These are phyloP conservation scores for Struthidea cinerea DNA, from an alignment of 2,113 vertebrate species.

Conservation along the genomic window DNA sequence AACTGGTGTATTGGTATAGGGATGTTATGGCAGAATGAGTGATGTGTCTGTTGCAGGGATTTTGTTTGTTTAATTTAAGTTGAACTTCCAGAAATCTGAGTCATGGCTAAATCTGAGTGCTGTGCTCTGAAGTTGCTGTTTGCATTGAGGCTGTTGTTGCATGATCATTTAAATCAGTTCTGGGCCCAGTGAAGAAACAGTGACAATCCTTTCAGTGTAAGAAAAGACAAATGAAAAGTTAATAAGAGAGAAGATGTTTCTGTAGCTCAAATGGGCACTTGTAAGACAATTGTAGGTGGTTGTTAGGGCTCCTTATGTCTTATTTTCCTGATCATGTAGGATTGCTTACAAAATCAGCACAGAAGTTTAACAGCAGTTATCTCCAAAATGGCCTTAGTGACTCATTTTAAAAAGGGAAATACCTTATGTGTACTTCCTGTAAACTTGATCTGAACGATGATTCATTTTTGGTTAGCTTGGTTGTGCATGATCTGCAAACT, in stretches of 20 bases:
- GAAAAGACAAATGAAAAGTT: neutral
- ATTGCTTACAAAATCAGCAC: neutral
- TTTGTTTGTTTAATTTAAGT: neutral
- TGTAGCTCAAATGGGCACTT: neutral
- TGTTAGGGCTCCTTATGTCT: neutral
- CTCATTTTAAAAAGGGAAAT: constrained; percentile 11
- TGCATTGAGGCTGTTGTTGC: neutral
- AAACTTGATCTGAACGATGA: neutral
- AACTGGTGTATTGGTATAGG: neutral
- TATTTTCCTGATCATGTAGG: neutral
- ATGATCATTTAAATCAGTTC: neutral
- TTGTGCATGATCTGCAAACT: neutral
- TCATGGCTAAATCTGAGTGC: accelerated
- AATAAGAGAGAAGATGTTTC: neutral
- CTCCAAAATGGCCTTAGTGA: neutral
- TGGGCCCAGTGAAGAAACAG: neutral
- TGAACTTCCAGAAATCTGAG: neutral
- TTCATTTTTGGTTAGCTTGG: neutral
- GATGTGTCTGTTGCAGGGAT: neutral
- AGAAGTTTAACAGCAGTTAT: neutral
- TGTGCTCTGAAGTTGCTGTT: neutral
- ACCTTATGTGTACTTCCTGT: neutral
- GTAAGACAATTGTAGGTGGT: neutral
- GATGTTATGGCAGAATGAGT: neutral
- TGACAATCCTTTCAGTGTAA: neutral